These are phyloP conservation scores for Lindbergichthys nudifrons DNA, from an alignment of 2,797 vertebrate species.

Conservation along the genomic window DNA sequence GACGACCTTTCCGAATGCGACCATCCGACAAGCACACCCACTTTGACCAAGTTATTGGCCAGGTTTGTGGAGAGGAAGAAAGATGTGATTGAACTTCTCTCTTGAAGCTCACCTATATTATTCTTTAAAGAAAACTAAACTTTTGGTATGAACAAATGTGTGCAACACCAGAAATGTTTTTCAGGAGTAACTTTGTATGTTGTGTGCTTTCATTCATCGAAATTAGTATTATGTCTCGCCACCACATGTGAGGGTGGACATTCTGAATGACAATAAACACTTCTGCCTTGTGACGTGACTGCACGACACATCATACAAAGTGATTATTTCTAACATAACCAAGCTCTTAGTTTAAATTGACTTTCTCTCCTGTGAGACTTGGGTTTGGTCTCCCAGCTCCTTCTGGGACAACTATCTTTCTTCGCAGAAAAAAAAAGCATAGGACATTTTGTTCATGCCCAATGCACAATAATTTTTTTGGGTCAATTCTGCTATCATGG, in stretches of 20 bases:
- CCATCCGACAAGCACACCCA: not conserved
- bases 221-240: not conserved
- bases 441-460: conserved; percentile 40
- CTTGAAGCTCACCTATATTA: not conserved
- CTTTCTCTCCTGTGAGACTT: conserved; percentile 36
- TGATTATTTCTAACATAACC: not conserved
- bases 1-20: not conserved
- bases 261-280: not conserved
- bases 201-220: not conserved
- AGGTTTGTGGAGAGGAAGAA: not conserved
- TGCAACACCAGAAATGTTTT: not conserved
- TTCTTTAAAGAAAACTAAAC: not conserved
- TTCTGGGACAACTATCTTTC: conserved; percentile 23
- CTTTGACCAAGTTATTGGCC: not conserved
- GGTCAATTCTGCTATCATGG: conserved; percentile 54
- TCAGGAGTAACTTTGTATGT: not conserved
- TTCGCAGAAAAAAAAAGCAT: conserved; percentile 31
- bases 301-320: not conserved
- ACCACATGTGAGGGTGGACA: not conserved
- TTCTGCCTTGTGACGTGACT: not conserved
- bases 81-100: not conserved
- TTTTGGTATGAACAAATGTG: not conserved
- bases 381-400: conserved; percentile 25
- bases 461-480: conserved; percentile 39
- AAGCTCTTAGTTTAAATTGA: conserved; percentile 13